These are phyloP conservation scores for Zelostemma sp. DNA, from an alignment of 1,140 invertebrate species.

Conservation along the genomic window DNA sequence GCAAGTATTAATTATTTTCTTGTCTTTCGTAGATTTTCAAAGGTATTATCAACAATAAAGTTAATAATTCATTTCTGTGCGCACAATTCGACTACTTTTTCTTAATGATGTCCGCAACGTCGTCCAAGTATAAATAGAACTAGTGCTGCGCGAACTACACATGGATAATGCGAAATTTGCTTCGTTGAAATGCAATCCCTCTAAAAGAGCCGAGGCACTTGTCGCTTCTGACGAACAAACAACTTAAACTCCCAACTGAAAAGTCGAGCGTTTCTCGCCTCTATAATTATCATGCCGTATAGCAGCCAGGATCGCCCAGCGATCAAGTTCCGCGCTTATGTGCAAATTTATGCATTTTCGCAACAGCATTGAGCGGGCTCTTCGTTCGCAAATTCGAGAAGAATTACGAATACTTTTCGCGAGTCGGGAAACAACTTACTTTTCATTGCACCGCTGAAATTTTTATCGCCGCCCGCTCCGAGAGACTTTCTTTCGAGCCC, in stretches of 20 bases:
- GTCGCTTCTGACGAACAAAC: background rate
- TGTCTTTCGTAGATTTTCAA: no score
- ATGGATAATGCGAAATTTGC: background rate
- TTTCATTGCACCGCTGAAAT: no score
- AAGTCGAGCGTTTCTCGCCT: background rate
- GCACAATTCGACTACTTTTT: no score
- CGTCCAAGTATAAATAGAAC: constrained; percentile 2
- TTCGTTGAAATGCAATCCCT: background rate
- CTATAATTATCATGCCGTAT: background rate
- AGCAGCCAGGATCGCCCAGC: background rate
- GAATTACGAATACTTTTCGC: no score
- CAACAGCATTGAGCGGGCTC: background rate
- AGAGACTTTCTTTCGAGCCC: background rate
- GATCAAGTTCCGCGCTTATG: background rate
- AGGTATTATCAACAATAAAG: no score
- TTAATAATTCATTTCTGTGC: no score
- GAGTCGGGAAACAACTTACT: background rate
- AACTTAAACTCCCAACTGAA: background rate
- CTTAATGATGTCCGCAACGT: no score
- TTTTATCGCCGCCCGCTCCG: no score
- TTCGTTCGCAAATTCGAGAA: background rate
- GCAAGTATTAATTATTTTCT: no score
- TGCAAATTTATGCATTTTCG: constrained; percentile 2
- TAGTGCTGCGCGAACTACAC: background rate
- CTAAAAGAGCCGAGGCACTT: background rate